These are phyloP conservation scores for Metridium senile DNA, from an alignment of 92 coral and sea anemone species.

Conservation along the genomic window DNA sequence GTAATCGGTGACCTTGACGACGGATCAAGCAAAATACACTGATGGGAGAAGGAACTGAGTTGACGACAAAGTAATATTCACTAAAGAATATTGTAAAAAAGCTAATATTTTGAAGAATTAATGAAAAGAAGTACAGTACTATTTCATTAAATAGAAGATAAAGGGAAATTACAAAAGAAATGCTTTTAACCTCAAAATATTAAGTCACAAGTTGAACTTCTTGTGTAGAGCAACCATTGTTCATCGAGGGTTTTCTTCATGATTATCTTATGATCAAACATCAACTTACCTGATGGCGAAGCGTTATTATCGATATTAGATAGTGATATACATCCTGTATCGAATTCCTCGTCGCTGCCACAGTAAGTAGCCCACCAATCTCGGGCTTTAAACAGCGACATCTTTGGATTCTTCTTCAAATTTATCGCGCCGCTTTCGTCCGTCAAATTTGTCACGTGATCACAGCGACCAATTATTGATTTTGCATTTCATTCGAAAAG, in stretches of 20 bases:
- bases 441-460: slow-evolving; percentile 42
- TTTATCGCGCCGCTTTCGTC: slow-evolving; percentile 66
- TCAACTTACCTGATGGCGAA: slow-evolving; percentile 64
- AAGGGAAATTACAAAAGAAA: not conserved
- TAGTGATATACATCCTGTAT: slow-evolving; percentile 90
- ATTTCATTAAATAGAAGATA: not conserved
- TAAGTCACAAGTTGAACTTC: not conserved
- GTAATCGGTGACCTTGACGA: slow-evolving; percentile 39
- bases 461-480: slow-evolving; percentile 19
- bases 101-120: not conserved
- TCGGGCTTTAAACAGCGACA: slow-evolving; percentile 99
- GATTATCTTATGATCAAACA: not conserved
- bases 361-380: slow-evolving; percentile 99
- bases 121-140: not conserved
- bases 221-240: not conserved
- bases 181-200: not conserved
- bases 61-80: too few relatives aligned
- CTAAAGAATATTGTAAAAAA: not conserved
- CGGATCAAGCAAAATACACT: slow-evolving; percentile 33
- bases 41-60: not conserved
- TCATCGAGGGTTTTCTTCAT: not conserved
- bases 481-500: not conserved
- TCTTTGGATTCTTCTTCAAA: slow-evolving; percentile 40
- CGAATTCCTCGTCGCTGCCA: slow-evolving; percentile 98
- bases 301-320: slow-evolving; percentile 91